Percentiles rank a stretch among this genome's conserved stretches.
Conservation (phyloP, 2,888 invertebrate species). For the Apamea epomidion region DNA sequence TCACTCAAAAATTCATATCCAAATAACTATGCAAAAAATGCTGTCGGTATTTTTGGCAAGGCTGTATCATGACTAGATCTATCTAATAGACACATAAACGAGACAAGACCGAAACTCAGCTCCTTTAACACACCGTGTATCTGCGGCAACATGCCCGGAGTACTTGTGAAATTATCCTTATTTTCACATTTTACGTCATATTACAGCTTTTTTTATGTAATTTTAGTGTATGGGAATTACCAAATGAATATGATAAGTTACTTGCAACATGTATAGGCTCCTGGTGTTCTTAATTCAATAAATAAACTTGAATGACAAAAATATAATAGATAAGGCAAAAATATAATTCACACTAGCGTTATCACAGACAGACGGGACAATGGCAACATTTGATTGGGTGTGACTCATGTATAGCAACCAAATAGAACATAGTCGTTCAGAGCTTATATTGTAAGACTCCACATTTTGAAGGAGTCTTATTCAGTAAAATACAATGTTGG, state of each 20-base stretch:
- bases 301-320: neutral
- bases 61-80: no score
- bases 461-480: neutral
- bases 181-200: neutral
- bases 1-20: no score
- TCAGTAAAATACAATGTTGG: neutral
- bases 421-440: neutral
- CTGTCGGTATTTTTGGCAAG: no score
- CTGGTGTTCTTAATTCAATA: neutral
- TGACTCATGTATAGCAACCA: constrained; percentile 15
- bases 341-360: constrained; percentile 25
- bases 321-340: neutral
- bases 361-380: constrained; percentile 8
- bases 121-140: no score
- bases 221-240: neutral
- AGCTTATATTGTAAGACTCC: neutral
- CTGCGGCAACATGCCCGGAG: neutral
- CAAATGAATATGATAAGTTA: neutral
- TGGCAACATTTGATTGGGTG: neutral
- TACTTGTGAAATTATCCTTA: no score
- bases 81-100: no score
- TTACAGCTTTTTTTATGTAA: neutral
- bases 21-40: no score
- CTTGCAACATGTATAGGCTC: neutral
- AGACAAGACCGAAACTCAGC: no score